Conservation (phyloP, 2,797 vertebrate species). For the Emys orbicularis region DNA sequence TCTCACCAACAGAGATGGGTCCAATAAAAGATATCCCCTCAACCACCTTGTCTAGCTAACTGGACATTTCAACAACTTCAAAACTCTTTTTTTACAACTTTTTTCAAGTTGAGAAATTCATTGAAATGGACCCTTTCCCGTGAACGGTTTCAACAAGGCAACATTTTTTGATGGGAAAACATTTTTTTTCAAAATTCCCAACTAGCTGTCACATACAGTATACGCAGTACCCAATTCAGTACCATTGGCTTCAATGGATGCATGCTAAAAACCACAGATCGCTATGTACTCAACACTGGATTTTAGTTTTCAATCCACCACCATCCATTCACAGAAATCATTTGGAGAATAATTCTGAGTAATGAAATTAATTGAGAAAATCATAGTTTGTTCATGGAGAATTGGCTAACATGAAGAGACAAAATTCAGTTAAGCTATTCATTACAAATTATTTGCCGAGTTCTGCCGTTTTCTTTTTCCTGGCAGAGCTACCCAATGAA, state of each 20-base stretch:
- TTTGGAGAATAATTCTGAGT: not conserved
- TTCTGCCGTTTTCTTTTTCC: not conserved
- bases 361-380: not conserved
- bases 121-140: not conserved
- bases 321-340: not conserved
- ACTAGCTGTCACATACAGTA: accelerated
- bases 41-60: not conserved
- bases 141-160: accelerated
- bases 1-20: not conserved
- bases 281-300: accelerated
- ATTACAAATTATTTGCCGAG: not conserved
- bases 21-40: not conserved
- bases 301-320: accelerated
- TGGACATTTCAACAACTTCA: accelerated
- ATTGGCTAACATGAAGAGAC: not conserved
- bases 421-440: not conserved
- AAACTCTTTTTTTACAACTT: not conserved
- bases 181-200: not conserved
- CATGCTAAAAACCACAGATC: not conserved
- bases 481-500: not conserved
- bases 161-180: not conserved
- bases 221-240: accelerated
- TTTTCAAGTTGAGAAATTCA: not conserved
- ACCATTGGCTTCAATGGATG: accelerated
- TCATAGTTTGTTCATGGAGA: not conserved